A percentile compares a stretch with the other conserved stretches of the same genome.
These are phyloP conservation scores for Pampus argenteus DNA, from an alignment of 2,797 vertebrate species.

Conservation along the genomic window DNA sequence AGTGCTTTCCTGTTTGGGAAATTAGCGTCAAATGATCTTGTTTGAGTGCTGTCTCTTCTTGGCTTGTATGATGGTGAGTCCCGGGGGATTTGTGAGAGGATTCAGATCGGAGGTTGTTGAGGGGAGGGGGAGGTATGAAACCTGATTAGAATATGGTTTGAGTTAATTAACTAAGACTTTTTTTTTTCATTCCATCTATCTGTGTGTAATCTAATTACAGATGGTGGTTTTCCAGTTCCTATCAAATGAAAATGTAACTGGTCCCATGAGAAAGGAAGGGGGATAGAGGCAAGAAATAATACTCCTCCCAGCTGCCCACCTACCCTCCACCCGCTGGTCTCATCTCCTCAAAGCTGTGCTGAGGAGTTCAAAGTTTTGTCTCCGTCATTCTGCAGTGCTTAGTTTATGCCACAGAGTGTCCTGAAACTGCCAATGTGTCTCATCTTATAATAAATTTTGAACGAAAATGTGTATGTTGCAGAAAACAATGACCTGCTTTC, in stretches of 20 bases:
- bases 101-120: slow-evolving; percentile 69
- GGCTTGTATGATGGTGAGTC: slow-evolving; percentile 65
- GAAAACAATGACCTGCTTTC: slow-evolving; percentile 34
- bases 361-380: slow-evolving; percentile 61
- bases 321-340: slow-evolving; percentile 53
- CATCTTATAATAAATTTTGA: background rate
- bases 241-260: slow-evolving; percentile 78
- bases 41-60: slow-evolving; percentile 72
- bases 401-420: slow-evolving; percentile 4
- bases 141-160: slow-evolving; percentile 83
- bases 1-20: slow-evolving; percentile 82
- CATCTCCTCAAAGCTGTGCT: slow-evolving; percentile 48
- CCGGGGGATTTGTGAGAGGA: slow-evolving; percentile 68
- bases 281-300: slow-evolving; percentile 18
- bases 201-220: slow-evolving; percentile 82
- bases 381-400: slow-evolving; percentile 25
- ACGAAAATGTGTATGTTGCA: slow-evolving; percentile 1
- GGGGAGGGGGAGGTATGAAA: slow-evolving; percentile 61
- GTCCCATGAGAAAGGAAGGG: slow-evolving; percentile 57
- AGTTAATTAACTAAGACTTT: slow-evolving; percentile 79
- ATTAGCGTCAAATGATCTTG: slow-evolving; percentile 80
- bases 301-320: slow-evolving; percentile 50
- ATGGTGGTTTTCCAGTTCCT: slow-evolving; percentile 79
- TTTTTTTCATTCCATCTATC: slow-evolving; percentile 67
- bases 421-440: slow-evolving; percentile 26